Conservation (phyloP, 2,113 vertebrate genomes). For the Macquaria ambigua region DNA sequence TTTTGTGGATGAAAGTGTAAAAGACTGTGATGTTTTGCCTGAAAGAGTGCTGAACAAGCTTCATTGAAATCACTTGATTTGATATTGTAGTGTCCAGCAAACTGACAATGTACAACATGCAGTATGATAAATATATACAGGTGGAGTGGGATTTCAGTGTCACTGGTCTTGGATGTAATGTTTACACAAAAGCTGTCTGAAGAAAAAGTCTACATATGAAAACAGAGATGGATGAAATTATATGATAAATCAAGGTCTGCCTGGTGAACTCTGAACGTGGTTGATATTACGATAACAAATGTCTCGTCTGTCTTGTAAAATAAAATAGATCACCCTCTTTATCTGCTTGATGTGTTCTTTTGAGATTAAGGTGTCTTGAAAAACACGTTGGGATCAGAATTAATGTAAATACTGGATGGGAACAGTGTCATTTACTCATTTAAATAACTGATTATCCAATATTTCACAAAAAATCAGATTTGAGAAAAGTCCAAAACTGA, state of each 20-base stretch:
- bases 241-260: background rate
- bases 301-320: conserved; percentile 46
- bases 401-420: background rate
- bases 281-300: background rate
- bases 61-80: background rate
- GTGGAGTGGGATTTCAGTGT: background rate
- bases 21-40: background rate
- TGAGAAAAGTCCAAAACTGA: too few relatives aligned
- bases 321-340: conserved; percentile 40
- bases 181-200: background rate
- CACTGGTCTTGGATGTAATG: background rate
- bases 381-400: too few relatives aligned
- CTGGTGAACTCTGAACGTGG: background rate
- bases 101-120: background rate
- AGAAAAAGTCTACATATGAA: background rate
- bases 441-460: too few relatives aligned
- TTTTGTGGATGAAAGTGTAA: background rate
- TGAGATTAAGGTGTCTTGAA: background rate
- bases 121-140: background rate
- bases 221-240: background rate
- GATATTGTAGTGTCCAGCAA: background rate
- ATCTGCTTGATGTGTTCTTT: conserved; percentile 6
- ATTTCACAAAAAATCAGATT: too few relatives aligned
- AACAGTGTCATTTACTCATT: background rate
- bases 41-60: background rate